Percentiles rank a stretch among this genome's conserved stretches.
Evolutionary conservation across 2,888 invertebrate genomes (phyloP).

Genomic region (Iphiclides podalirius): DNA sequence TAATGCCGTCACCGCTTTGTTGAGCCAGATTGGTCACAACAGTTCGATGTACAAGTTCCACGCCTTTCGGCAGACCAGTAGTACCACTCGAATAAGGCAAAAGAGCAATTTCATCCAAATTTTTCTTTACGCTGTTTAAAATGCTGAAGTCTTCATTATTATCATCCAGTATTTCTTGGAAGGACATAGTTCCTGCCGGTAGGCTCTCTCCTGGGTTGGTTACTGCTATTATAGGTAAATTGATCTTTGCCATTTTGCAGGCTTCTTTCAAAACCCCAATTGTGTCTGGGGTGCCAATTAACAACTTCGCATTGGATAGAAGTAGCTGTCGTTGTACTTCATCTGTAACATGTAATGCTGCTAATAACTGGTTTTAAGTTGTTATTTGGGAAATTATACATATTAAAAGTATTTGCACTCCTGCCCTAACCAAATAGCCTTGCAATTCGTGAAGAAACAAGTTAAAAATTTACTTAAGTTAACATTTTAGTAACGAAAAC

Average conservation of each 20-base stretch:
- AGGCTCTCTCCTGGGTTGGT: slow-evolving; percentile 36
- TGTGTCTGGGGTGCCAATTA: slow-evolving; percentile 80
- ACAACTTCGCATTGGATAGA: slow-evolving; percentile 79
- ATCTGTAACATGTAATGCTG: no score
- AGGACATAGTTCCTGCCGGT: slow-evolving; percentile 79
- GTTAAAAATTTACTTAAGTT: no score
- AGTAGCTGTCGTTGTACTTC: slow-evolving; percentile 84
- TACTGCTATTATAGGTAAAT: slow-evolving; percentile 72
- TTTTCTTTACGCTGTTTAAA: slow-evolving; percentile 54
- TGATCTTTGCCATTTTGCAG: slow-evolving; percentile 56
- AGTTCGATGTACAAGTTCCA: slow-evolving; percentile 81
- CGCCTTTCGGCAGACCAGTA: slow-evolving; percentile 89
- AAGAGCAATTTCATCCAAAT: slow-evolving; percentile 79
- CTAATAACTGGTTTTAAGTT: no score
- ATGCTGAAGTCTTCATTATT: slow-evolving; percentile 68
- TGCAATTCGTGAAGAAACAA: no score
- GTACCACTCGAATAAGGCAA: slow-evolving; percentile 92
- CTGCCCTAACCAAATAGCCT: no score
- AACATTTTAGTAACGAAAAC: no score
- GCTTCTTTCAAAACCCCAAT: slow-evolving; percentile 67
- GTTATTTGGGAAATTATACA: no score
- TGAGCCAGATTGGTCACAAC: slow-evolving; percentile 67
- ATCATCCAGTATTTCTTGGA: slow-evolving; percentile 76
- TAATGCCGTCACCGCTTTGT: slow-evolving; percentile 36
- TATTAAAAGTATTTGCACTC: no score